These are phyloP conservation scores for Chitala chitala DNA, from an alignment of 2,113 vertebrate genomes.

Conservation along the genomic window DNA sequence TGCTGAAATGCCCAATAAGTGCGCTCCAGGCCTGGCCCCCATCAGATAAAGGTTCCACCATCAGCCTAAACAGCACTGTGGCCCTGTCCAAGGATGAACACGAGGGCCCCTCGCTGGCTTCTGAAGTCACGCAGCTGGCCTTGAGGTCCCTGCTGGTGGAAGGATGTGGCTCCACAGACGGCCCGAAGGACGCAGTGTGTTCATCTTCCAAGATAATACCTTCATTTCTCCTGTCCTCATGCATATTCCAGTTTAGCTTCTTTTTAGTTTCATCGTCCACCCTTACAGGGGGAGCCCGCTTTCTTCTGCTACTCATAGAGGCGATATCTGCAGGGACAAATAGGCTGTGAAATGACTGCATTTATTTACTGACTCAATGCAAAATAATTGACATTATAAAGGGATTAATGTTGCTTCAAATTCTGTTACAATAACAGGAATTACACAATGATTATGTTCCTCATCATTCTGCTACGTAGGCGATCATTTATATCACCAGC, in stretches of 20 bases:
- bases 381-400: neutral
- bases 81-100: conserved; percentile 43
- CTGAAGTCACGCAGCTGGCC: conserved; percentile 33
- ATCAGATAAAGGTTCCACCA: conserved; percentile 51
- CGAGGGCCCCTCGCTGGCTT: conserved; percentile 46
- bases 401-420: neutral
- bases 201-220: conserved; percentile 32
- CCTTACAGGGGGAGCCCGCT: conserved; percentile 75
- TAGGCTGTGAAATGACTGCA: neutral
- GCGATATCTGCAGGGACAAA: neutral
- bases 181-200: conserved; percentile 43
- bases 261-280: conserved; percentile 79
- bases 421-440: too few species aligned
- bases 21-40: conserved; percentile 68
- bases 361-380: neutral
- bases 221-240: conserved; percentile 73
- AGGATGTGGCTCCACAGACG: conserved; percentile 40
- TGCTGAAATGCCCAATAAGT: conserved; percentile 74
- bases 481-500: too few species aligned
- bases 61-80: conserved; percentile 61
- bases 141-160: conserved; percentile 35
- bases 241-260: conserved; percentile 85
- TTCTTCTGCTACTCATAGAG: conserved; percentile 83
- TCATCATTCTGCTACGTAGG: too few species aligned
- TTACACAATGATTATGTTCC: too few species aligned